Evolutionary conservation across 2,113 vertebrate genomes (phyloP), one percentile per base, ranked within the genome.

Genomic region (Lichenostomus cassidix): DNA sequence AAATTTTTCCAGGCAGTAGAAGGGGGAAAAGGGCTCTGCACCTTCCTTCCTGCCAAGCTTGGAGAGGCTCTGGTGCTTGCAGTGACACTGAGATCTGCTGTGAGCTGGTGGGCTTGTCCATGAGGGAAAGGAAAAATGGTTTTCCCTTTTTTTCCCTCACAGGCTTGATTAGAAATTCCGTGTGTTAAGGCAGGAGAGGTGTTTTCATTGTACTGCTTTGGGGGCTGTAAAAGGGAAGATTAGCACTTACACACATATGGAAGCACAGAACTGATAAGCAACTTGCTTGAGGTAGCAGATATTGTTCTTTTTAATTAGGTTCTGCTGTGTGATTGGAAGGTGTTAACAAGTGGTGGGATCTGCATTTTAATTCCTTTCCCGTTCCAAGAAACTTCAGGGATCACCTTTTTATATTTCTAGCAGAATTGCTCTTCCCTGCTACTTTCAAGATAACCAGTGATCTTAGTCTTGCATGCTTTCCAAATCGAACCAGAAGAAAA

Each of bases 191-290:
- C 5, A 28, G 18, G n/a, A 13, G 15, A 47, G 15, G 49, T 58
- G 5, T 33, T 22, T 70, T 65, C 44, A 23, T 47, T 13, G 6
- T 56, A 16, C 17, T 76, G 35, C 46, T 77, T 35, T 44, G 35
- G 31, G 46, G 11, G 15, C 29, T 81, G 46, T 62, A 62, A 62
- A 76, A 10, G 12, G 29, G 33, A 65, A 68, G 25, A 50, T 29
- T 29, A 65, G 12, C 8, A 39, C 18, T 63, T 50, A 7, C 0
- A 52, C 5, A 7, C 0, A 52, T 4, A 7, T 37, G 12, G 31
- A 83, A 77, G 33, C 15, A 64, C 56, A 83, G 44, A 63, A 56
- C 16, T 46, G 33, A 64, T 47, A 9, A 47, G 18, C 31, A 52
- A 4, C 37, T 83, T 28, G 29, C 27, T 78, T 41, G 31, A 78